Conservation (phyloP, 2,797 vertebrate genomes). For the Fistularia commersonii region DNA sequence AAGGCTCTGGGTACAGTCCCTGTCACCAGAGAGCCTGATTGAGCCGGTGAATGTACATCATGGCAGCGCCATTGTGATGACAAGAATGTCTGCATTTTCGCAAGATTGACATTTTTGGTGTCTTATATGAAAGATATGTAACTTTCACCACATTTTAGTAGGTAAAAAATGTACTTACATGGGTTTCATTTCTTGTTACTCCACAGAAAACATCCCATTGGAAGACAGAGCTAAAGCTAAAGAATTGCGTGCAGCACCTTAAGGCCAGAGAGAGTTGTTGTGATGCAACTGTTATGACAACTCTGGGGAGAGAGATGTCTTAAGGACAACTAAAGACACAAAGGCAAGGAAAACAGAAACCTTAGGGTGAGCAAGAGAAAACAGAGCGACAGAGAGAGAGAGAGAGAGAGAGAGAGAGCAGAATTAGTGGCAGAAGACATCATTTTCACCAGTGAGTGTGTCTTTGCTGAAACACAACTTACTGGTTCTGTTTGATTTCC, state of each 20-base stretch:
- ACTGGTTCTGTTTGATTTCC: constrained; percentile 26
- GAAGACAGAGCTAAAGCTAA: constrained; percentile 38
- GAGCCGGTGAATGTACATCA: too few relatives aligned
- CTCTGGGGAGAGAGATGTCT: constrained; percentile 35
- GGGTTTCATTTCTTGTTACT: constrained; percentile 8
- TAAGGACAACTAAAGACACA: constrained; percentile 55
- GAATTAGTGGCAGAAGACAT: constrained; percentile 9
- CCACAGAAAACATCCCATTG: constrained; percentile 31
- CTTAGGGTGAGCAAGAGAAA: constrained; percentile 34
- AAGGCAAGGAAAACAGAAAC: constrained; percentile 45
- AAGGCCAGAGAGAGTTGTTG: background rate
- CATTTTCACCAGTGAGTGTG: constrained; percentile 15
- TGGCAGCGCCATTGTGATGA: too few relatives aligned
- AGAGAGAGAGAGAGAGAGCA: constrained; percentile 2
- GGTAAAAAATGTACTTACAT: constrained; percentile 14
- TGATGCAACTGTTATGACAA: constrained; percentile 22
- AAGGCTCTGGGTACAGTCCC: too few relatives aligned
- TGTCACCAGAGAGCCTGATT: too few relatives aligned
- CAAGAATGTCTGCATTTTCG: too few relatives aligned
- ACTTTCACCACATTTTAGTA: constrained; percentile 1
- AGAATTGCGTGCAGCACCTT: too few relatives aligned
- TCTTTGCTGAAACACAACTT: constrained; percentile 13
- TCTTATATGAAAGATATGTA: too few relatives aligned
- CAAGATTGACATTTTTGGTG: too few relatives aligned
- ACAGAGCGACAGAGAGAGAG: constrained; percentile 7